Evolutionary conservation across 2,888 invertebrate genomes (phyloP).

Genomic region (Cheilosia soror): DNA sequence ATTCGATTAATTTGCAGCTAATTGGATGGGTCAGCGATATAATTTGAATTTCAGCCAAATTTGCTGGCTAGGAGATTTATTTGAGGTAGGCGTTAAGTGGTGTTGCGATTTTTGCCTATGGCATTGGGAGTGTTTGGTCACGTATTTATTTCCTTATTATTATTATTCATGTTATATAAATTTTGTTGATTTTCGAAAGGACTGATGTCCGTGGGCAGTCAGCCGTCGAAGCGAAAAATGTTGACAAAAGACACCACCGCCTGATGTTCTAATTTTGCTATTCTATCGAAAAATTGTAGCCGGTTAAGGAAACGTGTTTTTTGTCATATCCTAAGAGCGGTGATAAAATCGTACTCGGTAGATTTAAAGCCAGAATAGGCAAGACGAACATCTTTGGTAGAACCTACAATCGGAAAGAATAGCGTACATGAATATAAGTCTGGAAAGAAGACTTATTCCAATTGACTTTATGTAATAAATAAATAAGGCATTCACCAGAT

Average conservation of each 20-base stretch:
- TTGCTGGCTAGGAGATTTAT: slow-evolving; percentile 5
- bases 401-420: no score
- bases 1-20: slow-evolving; percentile 66
- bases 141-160: slow-evolving; percentile 5
- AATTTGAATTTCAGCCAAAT: slow-evolving; percentile 38
- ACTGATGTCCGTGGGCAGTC: slow-evolving; percentile 6
- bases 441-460: no score
- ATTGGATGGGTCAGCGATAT: slow-evolving; percentile 51
- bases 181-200: slow-evolving; percentile 13
- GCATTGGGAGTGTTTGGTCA: slow-evolving; percentile 1
- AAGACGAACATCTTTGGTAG: no score
- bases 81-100: slow-evolving; percentile 46
- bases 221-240: not conserved
- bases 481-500: no score
- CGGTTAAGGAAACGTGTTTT: no score
- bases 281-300: no score
- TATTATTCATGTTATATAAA: not conserved
- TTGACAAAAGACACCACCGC: not conserved
- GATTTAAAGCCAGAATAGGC: no score
- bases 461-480: no score
- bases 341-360: no score
- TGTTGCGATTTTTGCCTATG: slow-evolving; percentile 5
- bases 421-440: no score
- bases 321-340: no score
- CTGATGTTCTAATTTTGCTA: no score